Percentiles rank a stretch among this genome's conserved stretches.
phyloP scores from a whole-genome alignment of 2,113 vertebrate species.

The Ptilorrhoa leucosticta region DNA sequence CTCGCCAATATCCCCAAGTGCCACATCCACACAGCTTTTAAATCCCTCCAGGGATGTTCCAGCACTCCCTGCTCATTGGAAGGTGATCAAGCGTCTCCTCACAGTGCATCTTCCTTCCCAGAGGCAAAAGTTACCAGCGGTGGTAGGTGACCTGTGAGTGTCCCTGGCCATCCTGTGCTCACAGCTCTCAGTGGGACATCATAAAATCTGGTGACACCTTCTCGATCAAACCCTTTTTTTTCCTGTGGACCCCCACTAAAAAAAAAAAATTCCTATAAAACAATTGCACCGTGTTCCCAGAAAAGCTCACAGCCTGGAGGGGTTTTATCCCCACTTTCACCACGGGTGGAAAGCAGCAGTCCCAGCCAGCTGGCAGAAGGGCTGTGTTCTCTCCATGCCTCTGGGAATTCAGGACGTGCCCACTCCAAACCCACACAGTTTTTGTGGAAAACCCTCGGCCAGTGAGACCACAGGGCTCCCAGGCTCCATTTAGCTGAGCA shows the following conservation, averaged over 20 bases:
- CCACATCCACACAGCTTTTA: neutral
- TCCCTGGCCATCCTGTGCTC: neutral
- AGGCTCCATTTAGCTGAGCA: slow-evolving; percentile 16
- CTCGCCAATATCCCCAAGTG: neutral
- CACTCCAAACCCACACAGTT: neutral
- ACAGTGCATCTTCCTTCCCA: neutral
- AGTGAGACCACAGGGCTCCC: neutral
- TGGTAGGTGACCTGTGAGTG: neutral
- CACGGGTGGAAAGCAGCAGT: neutral
- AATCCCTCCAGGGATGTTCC: neutral
- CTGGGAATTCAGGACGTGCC: neutral
- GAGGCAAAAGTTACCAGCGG: neutral
- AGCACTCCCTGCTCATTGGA: neutral
- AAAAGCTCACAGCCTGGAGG: neutral
- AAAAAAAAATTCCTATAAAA: neutral
- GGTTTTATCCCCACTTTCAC: accelerated
- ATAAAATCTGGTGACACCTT: neutral
- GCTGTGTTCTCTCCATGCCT: neutral
- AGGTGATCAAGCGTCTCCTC: neutral
- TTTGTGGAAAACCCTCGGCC: neutral
- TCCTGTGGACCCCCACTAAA: accelerated
- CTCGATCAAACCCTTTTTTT: neutral
- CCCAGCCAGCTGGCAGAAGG: neutral
- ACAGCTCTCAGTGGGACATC: too few relatives aligned
- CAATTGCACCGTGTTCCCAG: accelerated